Evolutionary conservation across 1,140 invertebrate species (phyloP).

Genomic region (Drosophila orosa): DNA sequence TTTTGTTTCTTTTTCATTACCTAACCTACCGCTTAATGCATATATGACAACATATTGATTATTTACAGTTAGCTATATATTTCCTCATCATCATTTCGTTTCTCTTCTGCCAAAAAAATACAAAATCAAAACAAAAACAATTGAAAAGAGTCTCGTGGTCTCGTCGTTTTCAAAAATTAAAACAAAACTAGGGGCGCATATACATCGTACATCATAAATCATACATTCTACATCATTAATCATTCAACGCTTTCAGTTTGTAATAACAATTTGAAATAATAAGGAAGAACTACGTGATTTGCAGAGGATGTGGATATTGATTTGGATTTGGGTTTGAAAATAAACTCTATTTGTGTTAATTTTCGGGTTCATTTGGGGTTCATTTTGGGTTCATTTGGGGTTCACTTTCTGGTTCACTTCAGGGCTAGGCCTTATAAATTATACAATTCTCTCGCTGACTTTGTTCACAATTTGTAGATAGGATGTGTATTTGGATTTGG

Average conservation of each 20-base stretch:
- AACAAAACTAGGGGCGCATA: conserved; percentile 47
- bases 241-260: conserved; percentile 9
- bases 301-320: conserved; percentile 17
- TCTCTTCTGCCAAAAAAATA: conserved; percentile 64
- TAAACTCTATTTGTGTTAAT: conserved; percentile 6
- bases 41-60: conserved; percentile 78
- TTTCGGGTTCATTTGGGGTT: neutral
- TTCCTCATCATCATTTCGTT: conserved; percentile 51
- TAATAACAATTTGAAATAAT: conserved; percentile 68
- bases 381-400: neutral
- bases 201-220: conserved; percentile 4
- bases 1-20: conserved; percentile 34
- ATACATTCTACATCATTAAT: conserved; percentile 16
- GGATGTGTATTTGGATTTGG: conserved; percentile 24
- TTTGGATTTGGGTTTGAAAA: conserved; percentile 16
- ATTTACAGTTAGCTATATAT: conserved; percentile 50
- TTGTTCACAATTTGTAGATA: conserved; percentile 50
- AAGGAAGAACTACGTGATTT: conserved; percentile 76
- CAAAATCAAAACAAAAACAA: conserved; percentile 70
- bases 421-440: conserved; percentile 61
- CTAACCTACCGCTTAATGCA: conserved; percentile 70
- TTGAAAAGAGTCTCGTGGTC: conserved; percentile 81
- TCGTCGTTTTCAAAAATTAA: conserved; percentile 70
- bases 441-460: conserved; percentile 27
- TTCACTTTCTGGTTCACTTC: conserved; percentile 1